A percentile compares a stretch with the other conserved stretches of the same genome.
These are phyloP conservation scores for Gymnogyps californianus DNA, from an alignment of 2,113 vertebrate species.

Conservation along the genomic window DNA sequence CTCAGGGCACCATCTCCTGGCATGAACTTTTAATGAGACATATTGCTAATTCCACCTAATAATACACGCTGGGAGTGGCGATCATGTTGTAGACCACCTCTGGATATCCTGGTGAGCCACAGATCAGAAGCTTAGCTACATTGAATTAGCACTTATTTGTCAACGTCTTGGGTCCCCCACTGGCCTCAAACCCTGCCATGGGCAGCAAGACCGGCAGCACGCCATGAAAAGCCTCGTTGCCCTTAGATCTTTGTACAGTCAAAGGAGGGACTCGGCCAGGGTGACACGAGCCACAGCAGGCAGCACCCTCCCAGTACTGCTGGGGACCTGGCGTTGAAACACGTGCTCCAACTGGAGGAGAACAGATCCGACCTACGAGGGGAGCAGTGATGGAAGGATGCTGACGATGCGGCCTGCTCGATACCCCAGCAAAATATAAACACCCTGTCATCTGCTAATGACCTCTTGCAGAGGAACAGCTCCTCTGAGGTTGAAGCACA, in stretches of 20 bases:
- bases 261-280: not conserved
- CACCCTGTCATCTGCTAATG: not conserved
- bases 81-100: not conserved
- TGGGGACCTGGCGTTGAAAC: not conserved
- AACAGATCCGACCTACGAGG: accelerated
- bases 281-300: not conserved
- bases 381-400: not conserved
- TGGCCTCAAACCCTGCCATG: not conserved
- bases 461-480: not conserved
- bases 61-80: accelerated
- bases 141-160: not conserved
- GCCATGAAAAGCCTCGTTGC: not conserved
- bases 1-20: not conserved
- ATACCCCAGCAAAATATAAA: not conserved
- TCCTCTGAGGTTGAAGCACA: not conserved
- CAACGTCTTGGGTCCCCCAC: accelerated
- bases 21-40: not conserved
- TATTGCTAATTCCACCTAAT: not conserved
- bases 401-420: accelerated
- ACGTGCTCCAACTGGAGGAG: accelerated
- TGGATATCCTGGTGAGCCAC: not conserved
- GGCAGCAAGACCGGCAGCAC: not conserved
- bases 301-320: accelerated
- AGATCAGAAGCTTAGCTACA: not conserved
- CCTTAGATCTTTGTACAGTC: not conserved